Evolutionary conservation across 1,140 invertebrate species (phyloP).

Genomic region (Triops longicaudatus): DNA sequence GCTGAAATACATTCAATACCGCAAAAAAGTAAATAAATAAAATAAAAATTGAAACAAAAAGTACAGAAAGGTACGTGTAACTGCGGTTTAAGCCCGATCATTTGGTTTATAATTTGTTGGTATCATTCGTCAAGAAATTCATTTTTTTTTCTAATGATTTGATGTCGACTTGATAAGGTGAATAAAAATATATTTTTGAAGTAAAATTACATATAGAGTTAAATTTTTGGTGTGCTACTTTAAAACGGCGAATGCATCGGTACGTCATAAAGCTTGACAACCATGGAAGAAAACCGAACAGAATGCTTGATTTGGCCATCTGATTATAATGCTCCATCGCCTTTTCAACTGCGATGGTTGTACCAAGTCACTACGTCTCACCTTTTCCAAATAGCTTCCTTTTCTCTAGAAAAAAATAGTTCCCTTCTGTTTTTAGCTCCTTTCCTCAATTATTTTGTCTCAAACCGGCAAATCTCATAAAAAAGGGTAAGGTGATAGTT

Average conservation of each 20-base stretch:
- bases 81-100: no score
- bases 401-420: background rate
- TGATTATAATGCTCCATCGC: background rate
- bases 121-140: no score
- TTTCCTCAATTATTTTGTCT: background rate
- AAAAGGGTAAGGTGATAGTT: background rate
- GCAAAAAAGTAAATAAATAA: no score
- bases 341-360: background rate
- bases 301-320: background rate
- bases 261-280: background rate
- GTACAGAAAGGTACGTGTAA: no score
- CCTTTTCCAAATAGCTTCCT: background rate
- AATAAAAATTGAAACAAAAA: no score
- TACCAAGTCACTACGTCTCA: background rate
- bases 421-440: background rate
- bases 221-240: no score
- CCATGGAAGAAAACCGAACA: background rate
- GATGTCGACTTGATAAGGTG: no score
- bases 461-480: background rate
- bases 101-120: no score
- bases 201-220: no score
- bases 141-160: no score
- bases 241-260: background rate
- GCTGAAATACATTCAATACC: no score
- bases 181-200: no score